A percentile compares a stretch with the other conserved stretches of the same genome.
Conservation (phyloP, 2,888 invertebrate genomes). For the Chaetogeoica ovagalla region DNA sequence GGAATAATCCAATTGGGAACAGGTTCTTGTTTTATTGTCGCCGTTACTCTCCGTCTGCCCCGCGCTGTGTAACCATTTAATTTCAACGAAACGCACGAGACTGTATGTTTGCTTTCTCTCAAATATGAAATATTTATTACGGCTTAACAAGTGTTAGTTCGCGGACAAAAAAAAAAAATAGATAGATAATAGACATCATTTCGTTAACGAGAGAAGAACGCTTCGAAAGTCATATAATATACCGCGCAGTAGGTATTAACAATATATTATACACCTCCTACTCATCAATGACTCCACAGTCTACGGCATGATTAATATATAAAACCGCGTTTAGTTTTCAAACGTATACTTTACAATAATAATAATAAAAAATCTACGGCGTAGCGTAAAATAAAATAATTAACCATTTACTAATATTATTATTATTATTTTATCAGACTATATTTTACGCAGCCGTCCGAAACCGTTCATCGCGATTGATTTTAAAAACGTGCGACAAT, state of each 20-base stretch:
- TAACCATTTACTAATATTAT: not conserved
- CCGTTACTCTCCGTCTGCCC: constrained; percentile 37
- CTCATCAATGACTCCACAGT: not conserved
- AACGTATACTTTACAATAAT: not conserved
- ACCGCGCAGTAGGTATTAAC: too few species aligned
- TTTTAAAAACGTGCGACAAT: not conserved
- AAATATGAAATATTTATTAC: constrained; percentile 33
- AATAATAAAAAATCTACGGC: not conserved
- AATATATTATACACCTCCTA: not conserved
- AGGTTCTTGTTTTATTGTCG: constrained; percentile 46
- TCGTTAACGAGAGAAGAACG: not conserved
- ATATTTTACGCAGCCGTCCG: not conserved
- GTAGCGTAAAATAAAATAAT: not conserved
- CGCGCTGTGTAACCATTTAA: constrained; percentile 15
- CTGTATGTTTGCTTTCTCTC: constrained; percentile 50
- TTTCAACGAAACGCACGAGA: constrained; percentile 37
- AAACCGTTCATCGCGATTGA: not conserved
- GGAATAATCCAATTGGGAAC: constrained; percentile 41
- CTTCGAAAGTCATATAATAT: not conserved
- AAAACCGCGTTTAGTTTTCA: not conserved
- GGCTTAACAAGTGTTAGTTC: constrained; percentile 18
- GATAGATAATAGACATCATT: constrained; percentile 28
- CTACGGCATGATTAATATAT: not conserved
- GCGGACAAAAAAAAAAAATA: too few species aligned
- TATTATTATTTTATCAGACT: not conserved